A percentile compares a stretch with the other conserved stretches of the same genome.
Conservation (phyloP, 1,140 invertebrate genomes). For the Dendrolimus kikuchii region DNA sequence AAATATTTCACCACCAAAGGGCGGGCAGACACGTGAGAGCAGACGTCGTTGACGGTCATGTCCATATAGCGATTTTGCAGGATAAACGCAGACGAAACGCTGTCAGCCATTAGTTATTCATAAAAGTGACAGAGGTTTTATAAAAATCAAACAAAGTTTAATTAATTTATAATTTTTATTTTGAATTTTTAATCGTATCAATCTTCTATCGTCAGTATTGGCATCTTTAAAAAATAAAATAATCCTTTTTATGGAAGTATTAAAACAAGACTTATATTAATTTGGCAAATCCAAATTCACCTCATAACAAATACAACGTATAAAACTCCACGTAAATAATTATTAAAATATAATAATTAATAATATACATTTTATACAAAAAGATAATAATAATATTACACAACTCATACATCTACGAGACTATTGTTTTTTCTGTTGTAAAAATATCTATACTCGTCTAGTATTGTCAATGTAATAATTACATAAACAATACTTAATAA, state of each 20-base stretch:
- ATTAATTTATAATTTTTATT: constrained; percentile 65
- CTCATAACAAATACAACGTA: constrained; percentile 58
- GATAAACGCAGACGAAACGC: no score
- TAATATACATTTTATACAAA: constrained; percentile 68
- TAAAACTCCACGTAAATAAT: constrained; percentile 55
- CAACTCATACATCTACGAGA: constrained; percentile 30
- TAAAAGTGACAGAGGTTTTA: no score
- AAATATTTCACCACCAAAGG: no score
- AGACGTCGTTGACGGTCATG: no score
- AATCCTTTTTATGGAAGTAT: constrained; percentile 63
- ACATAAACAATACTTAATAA: constrained; percentile 21
- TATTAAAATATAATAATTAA: constrained; percentile 28
- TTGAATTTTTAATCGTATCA: constrained; percentile 64
- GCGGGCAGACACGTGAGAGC: no score
- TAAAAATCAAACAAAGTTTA: constrained; percentile 39
- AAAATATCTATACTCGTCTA: constrained; percentile 44
- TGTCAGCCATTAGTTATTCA: no score
- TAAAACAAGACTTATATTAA: constrained; percentile 65
- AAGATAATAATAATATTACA: constrained; percentile 55
- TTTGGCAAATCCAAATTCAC: constrained; percentile 67
- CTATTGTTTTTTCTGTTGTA: constrained; percentile 44
- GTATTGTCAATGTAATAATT: constrained; percentile 27
- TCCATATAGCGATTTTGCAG: no score
- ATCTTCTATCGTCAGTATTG: constrained; percentile 49
- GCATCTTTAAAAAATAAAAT: constrained; percentile 67